Evolutionary conservation across 2,797 vertebrate species (phyloP).

Genomic region (Adelosebastes latens): DNA sequence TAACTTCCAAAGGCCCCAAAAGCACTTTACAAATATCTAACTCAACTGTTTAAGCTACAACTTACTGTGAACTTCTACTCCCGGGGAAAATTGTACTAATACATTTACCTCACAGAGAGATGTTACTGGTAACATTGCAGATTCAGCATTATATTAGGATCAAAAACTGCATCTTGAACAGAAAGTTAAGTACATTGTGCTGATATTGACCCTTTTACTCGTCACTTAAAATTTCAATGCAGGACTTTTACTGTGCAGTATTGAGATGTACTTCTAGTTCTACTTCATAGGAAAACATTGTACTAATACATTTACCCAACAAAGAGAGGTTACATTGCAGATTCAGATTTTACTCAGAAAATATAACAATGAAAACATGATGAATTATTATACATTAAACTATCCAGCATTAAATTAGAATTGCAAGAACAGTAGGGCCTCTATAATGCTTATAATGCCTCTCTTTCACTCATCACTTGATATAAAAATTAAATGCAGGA

Average conservation of each 20-base stretch:
- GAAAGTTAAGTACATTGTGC: too few relatives aligned
- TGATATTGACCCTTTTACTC: too few relatives aligned
- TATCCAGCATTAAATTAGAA: neutral
- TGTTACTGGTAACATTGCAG: neutral
- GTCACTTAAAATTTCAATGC: too few relatives aligned
- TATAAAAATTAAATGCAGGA: neutral
- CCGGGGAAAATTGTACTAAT: neutral
- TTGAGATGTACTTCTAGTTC: too few relatives aligned
- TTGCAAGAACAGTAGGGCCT: neutral
- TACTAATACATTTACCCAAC: too few relatives aligned
- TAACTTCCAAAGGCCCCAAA: neutral
- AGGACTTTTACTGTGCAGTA: too few relatives aligned
- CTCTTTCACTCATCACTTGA: neutral
- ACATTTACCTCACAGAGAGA: neutral
- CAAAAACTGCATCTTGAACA: too few relatives aligned
- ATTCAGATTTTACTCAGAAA: neutral
- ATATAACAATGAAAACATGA: neutral
- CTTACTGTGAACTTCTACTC: neutral
- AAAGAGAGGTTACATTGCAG: neutral
- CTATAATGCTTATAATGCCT: neutral
- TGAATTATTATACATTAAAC: neutral
- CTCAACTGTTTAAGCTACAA: neutral
- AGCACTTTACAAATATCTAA: rapidly evolving
- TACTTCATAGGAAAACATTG: too few relatives aligned
- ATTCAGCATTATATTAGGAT: too few relatives aligned